Percentiles rank a stretch among this genome's conserved stretches.
phyloP scores from a whole-genome alignment of 2,888 invertebrate genomes.

The Xanthia icteritia region DNA sequence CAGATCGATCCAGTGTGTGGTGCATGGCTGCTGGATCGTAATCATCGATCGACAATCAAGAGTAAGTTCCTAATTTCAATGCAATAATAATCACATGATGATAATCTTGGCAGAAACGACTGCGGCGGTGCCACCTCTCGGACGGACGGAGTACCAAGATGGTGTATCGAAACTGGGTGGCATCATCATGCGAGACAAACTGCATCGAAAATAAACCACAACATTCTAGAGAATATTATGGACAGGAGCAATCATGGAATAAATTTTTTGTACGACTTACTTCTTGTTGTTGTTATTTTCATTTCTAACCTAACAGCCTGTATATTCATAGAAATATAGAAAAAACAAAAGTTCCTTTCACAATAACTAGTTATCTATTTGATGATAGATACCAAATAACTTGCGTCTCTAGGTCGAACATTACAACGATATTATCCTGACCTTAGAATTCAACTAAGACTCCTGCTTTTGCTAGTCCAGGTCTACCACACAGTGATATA shows the following conservation, averaged over 20 bases:
- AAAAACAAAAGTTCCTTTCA: no score
- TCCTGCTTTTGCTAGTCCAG: background rate
- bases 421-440: background rate
- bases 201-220: constrained; percentile 83
- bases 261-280: constrained; percentile 22
- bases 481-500: background rate
- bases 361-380: no score
- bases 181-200: constrained; percentile 90
- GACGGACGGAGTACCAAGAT: constrained; percentile 92
- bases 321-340: no score
- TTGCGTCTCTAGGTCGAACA: background rate
- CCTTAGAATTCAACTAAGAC: background rate
- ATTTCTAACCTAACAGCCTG: no score
- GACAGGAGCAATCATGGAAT: constrained; percentile 24
- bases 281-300: background rate
- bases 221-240: background rate
- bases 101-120: constrained; percentile 77
- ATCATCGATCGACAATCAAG: no score
- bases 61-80: background rate
- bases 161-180: constrained; percentile 91
- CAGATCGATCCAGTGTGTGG: no score
- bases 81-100: background rate
- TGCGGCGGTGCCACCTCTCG: constrained; percentile 85
- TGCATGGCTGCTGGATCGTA: no score
- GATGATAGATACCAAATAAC: no score